Evolutionary conservation across 1,140 invertebrate species (phyloP), one percentile per base, ranked within the genome.

Genomic region (Tetramorium alpestre): DNA sequence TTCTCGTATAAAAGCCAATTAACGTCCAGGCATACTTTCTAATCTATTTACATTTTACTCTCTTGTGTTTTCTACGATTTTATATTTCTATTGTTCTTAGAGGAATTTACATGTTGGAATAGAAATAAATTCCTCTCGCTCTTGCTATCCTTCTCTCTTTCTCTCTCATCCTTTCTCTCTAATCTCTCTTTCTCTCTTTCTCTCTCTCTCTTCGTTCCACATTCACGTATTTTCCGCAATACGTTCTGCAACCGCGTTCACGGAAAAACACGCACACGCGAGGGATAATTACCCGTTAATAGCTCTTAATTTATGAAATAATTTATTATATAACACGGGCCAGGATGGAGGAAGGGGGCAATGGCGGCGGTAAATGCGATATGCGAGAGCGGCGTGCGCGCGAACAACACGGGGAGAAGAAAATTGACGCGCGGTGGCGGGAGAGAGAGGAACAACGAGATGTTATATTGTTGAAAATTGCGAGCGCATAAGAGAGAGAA

Each of bases 221-320:
- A 47, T 86, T 84, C 64, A 87, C 87, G 76, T 84, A 90, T 88
- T 90, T 89, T 84, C 82, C 87, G 89, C 85, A 88, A 85, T 90
- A 88, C 88, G 90, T 86, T 89, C 87, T 89, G 87, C 91, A 91
- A 91, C 88, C 90, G 90, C 90, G 84, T 85, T 82, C 91, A 84
- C 87, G 92, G 92, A 92, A 93, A 92, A 93, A 90, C 87, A 89
- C 92, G 90, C 91, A 90, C 88, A 88, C 90, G 82, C 87, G 77
- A 89, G 78, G 90, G 90, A 92, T 91, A 92, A 93, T 92, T 90
- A 87, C 88, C 67, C 90, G 87, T 92, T 92, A 92, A 93, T 92
- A 91, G 92, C 92, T 91, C 89, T 92, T 92, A 93, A 92, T 92
- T 91, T 91, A 90, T 92, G 91, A 92, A 92, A 93, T 92, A 93